Base-by-base conservation (phyloP, 2,888 invertebrate species). In the Villa cingulata region DNA sequence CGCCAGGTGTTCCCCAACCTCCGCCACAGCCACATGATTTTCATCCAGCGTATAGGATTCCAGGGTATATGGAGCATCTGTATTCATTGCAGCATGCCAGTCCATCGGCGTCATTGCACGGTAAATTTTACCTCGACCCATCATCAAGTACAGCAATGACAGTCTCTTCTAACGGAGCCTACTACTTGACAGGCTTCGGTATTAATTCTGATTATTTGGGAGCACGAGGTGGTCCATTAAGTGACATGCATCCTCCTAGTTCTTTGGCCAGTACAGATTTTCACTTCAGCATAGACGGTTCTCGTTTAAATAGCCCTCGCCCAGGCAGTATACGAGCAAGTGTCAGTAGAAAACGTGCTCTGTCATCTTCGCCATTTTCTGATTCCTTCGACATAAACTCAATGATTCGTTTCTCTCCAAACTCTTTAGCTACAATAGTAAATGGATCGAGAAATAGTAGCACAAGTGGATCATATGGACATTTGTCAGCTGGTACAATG, bases 301-400 rank as follows among this genome's bases (percentile, higher is more conserved):
- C 80, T 15, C 52, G 57, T 6, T 67, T 84, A 52, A 80, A 81
- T 55, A 84, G 83, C 64, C 83, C 86, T 3, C 70, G 80, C 39
- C 71, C 74, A 2, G 62, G 62, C 20, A 71, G 70, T 52, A 57
- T 74, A 46, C 66, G 75, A 20, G 70, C 72, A 50, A 78, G 83
- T 46, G 80, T 79, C 27, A 83, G 85, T 62, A 79, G 95, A 37
- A 96, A 96, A 66, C 75, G 96, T 53, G 92, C 95, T 0, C 77
- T 95, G 2, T 94, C 94, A 49, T 90, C 89, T 65, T 95, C 95
- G 15, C 89, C 88, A 1, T 94, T 95, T 67, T 92, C 94, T 1
- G 95, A 95, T 57, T 89, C 90, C 48, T 86, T 94, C 55, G 95
- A 96, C 72, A 81, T 96, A 62, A 92, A 92, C 62, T 91, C 92